phyloP scores from a whole-genome alignment of 1,140 invertebrate genomes.

The Aphelenchoides besseyi region DNA sequence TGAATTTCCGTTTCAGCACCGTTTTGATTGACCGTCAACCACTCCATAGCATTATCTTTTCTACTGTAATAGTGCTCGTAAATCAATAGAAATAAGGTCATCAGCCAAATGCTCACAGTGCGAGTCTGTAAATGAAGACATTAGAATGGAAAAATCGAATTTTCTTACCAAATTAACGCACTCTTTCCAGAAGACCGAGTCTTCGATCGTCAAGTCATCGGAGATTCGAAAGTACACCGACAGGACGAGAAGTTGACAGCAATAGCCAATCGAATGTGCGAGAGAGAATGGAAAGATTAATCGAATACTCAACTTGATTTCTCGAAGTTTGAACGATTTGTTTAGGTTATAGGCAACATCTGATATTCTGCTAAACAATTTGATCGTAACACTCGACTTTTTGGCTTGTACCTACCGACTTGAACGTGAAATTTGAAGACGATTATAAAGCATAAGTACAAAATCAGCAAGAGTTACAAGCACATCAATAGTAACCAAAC shows the following conservation, averaged over 20 bases:
- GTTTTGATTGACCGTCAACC: not conserved
- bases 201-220: not conserved
- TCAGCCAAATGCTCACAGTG: not conserved
- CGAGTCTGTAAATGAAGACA: no score
- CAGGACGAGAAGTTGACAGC: not conserved
- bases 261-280: not conserved
- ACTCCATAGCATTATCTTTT: not conserved
- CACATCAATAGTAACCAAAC: not conserved
- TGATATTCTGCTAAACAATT: not conserved
- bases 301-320: not conserved
- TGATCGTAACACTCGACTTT: not conserved
- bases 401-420: no score
- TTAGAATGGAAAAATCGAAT: not conserved
- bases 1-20: not conserved
- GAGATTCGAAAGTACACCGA: not conserved
- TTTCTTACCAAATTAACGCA: not conserved
- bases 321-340: not conserved
- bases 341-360: not conserved
- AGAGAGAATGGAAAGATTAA: slow-evolving; percentile 8
- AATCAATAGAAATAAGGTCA: not conserved
- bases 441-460: not conserved
- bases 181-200: not conserved
- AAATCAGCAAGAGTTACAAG: not conserved
- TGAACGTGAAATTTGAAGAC: no score
- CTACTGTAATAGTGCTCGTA: not conserved